These are phyloP conservation scores for Amazona guildingii DNA, from an alignment of 2,113 vertebrate species.

Conservation along the genomic window DNA sequence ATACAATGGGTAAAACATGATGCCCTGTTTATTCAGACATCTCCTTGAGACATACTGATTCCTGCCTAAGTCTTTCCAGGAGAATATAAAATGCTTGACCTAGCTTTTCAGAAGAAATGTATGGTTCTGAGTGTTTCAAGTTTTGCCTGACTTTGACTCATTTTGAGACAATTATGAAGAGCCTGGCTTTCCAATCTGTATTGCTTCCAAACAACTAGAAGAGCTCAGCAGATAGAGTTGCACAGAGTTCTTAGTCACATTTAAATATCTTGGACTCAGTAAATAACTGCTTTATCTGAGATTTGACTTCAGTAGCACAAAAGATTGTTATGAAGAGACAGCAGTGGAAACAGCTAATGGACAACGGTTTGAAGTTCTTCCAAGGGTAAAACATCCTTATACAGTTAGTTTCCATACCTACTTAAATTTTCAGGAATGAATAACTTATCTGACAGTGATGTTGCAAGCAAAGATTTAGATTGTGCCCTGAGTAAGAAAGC, in stretches of 20 bases:
- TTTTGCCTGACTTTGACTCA: neutral
- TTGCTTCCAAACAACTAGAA: neutral
- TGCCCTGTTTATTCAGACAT: neutral
- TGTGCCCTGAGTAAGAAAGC: neutral
- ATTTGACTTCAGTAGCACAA: neutral
- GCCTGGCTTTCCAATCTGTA: neutral
- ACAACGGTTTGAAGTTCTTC: neutral
- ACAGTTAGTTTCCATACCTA: neutral
- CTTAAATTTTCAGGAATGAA: neutral
- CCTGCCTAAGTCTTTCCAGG: neutral
- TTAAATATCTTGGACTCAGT: neutral
- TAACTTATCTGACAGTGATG: neutral
- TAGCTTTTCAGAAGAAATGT: neutral
- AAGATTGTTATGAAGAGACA: neutral
- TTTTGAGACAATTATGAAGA: neutral
- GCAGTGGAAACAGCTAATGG: neutral
- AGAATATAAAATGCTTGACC: neutral
- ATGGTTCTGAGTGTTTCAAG: neutral
- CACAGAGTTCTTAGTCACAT: neutral
- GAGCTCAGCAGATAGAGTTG: neutral
- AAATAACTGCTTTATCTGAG: neutral
- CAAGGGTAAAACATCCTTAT: neutral
- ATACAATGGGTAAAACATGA: neutral
- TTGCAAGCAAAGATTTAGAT: neutral
- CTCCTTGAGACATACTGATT: neutral